These are phyloP conservation scores for Lymantria dispar DNA, from an alignment of 2,888 invertebrate genomes.

Conservation along the genomic window DNA sequence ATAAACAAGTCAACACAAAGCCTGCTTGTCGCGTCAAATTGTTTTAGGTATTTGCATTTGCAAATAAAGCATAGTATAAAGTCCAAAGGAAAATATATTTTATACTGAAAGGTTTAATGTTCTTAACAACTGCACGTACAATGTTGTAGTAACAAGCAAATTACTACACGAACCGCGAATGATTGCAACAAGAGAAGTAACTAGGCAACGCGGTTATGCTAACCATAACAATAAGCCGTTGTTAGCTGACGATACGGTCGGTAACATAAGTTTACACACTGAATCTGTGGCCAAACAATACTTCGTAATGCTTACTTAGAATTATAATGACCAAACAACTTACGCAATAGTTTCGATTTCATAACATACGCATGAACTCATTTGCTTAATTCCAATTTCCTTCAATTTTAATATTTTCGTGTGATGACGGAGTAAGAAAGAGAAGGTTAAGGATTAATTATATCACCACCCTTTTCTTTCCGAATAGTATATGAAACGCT, in stretches of 20 bases:
- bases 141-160: slow-evolving; percentile 27
- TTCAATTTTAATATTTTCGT: too few species aligned
- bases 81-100: slow-evolving; percentile 7
- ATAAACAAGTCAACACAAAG: slow-evolving; percentile 48
- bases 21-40: slow-evolving; percentile 39
- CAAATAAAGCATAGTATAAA: slow-evolving; percentile 14
- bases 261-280: slow-evolving; percentile 44
- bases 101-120: slow-evolving; percentile 9
- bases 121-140: slow-evolving; percentile 2
- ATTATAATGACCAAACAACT: slow-evolving; percentile 26
- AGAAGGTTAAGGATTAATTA: too few species aligned
- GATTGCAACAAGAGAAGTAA: slow-evolving; percentile 57
- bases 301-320: slow-evolving; percentile 32
- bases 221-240: slow-evolving; percentile 62
- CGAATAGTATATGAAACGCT: too few species aligned
- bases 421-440: too few species aligned
- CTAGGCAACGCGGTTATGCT: slow-evolving; percentile 62
- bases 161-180: slow-evolving; percentile 44
- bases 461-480: too few species aligned
- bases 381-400: too few species aligned
- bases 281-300: slow-evolving; percentile 56
- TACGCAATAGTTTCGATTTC: slow-evolving; percentile 30
- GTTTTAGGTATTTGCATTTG: slow-evolving; percentile 36
- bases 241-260: slow-evolving; percentile 41
- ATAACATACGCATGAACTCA: too few species aligned